A percentile compares a stretch with the other conserved stretches of the same genome.
phyloP scores from a whole-genome alignment of 2,888 invertebrate species.

The Sphecodes monilicornis region DNA sequence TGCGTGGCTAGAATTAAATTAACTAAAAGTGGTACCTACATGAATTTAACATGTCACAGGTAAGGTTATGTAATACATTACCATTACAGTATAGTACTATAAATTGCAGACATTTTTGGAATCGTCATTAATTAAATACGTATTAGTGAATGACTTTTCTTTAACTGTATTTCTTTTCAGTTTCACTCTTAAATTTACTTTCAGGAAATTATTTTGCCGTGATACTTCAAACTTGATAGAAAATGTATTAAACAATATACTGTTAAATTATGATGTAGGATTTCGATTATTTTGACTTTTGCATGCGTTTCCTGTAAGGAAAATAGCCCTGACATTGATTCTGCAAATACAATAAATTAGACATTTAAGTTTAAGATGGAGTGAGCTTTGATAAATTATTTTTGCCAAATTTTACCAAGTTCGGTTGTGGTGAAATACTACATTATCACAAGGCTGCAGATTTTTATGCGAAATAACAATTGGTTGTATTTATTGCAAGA shows the following conservation, averaged over 20 bases:
- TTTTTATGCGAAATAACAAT: no score
- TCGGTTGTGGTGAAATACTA: no score
- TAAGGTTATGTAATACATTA: not conserved
- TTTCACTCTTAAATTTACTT: not conserved
- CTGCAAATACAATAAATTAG: no score
- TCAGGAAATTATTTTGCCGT: not conserved
- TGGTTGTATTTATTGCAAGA: no score
- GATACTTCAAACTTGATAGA: not conserved
- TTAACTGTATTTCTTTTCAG: not conserved
- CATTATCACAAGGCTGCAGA: no score
- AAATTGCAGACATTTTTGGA: not conserved
- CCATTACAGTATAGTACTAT: not conserved
- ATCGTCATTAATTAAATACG: not conserved
- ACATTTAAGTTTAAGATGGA: no score
- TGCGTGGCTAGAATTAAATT: not conserved
- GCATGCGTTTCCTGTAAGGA: no score
- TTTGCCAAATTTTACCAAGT: no score
- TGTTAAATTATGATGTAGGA: no score
- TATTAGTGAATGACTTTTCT: not conserved
- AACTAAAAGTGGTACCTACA: not conserved
- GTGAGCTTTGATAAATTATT: no score
- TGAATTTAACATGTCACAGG: constrained; percentile 6
- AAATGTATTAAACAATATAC: not conserved
- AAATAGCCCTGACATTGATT: no score
- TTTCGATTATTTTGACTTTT: no score